Evolutionary conservation across 2,797 vertebrate genomes (phyloP).

Genomic region (Alfaro cultratus): DNA sequence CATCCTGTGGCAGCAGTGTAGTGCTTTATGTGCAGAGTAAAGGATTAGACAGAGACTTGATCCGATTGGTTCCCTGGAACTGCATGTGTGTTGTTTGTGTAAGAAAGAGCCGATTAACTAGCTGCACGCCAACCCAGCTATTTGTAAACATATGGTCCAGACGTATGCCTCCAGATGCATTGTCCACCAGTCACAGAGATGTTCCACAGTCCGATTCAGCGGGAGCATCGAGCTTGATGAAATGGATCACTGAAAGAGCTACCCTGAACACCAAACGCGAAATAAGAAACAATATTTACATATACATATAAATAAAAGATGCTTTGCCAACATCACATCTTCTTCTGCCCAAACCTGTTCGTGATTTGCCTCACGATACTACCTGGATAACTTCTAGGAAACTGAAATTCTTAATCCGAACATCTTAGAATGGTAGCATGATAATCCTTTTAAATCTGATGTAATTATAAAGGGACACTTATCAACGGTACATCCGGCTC

Average conservation of each 20-base stretch:
- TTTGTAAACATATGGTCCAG: slow-evolving; percentile 69
- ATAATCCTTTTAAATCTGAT: slow-evolving; percentile 68
- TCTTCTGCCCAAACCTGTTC: slow-evolving; percentile 1
- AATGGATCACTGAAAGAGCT: slow-evolving; percentile 10
- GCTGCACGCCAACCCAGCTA: slow-evolving; percentile 39
- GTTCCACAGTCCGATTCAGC: slow-evolving; percentile 7
- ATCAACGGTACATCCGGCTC: slow-evolving; percentile 54
- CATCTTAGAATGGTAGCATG: slow-evolving; percentile 48
- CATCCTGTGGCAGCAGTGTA: slow-evolving; percentile 32
- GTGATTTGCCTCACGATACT: slow-evolving; percentile 7
- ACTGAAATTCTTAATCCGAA: slow-evolving; percentile 54
- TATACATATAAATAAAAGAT: not conserved
- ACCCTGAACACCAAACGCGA: not conserved
- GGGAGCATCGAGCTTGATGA: not conserved
- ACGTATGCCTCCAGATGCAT: slow-evolving; percentile 57
- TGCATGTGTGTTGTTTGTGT: slow-evolving; percentile 58
- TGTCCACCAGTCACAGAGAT: slow-evolving; percentile 40
- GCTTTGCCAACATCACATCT: not conserved
- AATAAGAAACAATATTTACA: not conserved
- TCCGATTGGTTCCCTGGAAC: slow-evolving; percentile 34
- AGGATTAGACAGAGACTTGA: slow-evolving; percentile 60
- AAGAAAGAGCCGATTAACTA: slow-evolving; percentile 70
- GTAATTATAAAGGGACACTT: slow-evolving; percentile 55
- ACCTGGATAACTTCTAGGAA: slow-evolving; percentile 37
- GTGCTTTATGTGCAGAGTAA: slow-evolving; percentile 35